phyloP scores from a whole-genome alignment of 2,888 invertebrate genomes.

The Eupithecia vulgata region DNA sequence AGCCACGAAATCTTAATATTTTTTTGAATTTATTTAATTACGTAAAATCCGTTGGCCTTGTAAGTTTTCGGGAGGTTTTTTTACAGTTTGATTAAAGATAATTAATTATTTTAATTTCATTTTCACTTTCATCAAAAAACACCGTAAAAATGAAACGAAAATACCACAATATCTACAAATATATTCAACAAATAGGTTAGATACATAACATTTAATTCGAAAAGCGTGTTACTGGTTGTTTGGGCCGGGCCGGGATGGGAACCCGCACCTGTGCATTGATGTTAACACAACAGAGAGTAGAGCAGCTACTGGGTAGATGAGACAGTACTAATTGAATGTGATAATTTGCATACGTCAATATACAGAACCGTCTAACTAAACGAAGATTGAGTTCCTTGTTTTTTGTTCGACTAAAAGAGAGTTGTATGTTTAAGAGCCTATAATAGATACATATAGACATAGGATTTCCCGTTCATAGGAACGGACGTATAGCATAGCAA shows the following conservation, averaged over 20 bases:
- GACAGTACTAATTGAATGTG: not conserved
- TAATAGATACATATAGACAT: no score
- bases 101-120: no score
- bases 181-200: slow-evolving; percentile 17
- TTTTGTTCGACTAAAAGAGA: no score
- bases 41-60: no score
- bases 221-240: slow-evolving; percentile 30
- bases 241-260: slow-evolving; percentile 21
- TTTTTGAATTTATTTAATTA: no score
- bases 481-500: no score
- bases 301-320: not conserved
- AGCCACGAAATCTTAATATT: no score
- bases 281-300: slow-evolving; percentile 26
- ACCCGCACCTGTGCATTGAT: slow-evolving; percentile 28
- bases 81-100: no score
- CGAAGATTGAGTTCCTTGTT: not conserved
- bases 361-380: not conserved
- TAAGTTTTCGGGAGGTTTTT: no score
- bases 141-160: not conserved
- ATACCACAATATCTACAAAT: not conserved
- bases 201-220: slow-evolving; percentile 24
- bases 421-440: no score
- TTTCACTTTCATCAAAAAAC: not conserved
- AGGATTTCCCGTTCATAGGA: no score
- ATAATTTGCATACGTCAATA: not conserved